Base-by-base conservation (phyloP, 35 echinoderm and acorn worm genomes). In the Ophiothrix spiculata region DNA sequence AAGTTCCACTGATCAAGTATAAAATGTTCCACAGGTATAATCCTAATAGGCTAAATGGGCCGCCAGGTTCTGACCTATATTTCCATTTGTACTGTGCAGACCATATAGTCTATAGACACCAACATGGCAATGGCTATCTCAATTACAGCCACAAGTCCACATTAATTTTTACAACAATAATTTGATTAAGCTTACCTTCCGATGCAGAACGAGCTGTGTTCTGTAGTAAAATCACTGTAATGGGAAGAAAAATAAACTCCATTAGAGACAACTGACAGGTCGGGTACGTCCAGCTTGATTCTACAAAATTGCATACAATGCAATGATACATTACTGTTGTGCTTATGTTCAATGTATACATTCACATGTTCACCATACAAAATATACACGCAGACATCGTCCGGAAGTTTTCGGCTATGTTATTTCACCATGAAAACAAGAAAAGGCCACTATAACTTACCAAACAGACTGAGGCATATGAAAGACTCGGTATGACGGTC, bases 401-500 rank as follows among this genome's bases (percentile, higher is more conserved):
- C 10, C 25, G 10, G 10, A n/a, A n/a, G 25, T 10, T 69, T 69
- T 69, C 25, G 60, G 60, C 60, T 28, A n/a, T 15, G 29, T 69
- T 25, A 15, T 69, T 69, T 10, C 25, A 25, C 3, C 25, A 12
- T 15, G 29, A 86, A 86, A 46, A 77, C 1, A 13, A 25, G 33
- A 0, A n/a, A 75, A 89, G 81, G 64, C 1, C 25, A 17, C 21
- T 32, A 39, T 32, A 36, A 93, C 94, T 97, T 79, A 97, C 94
- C 94, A 86, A 97, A 82, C 80, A 97, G 80, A 93, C 94, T 89
- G 80, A 97, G 76, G 91, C 91, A 97, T 90, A 97, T 82, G 83
- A 97, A 97, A 93, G 81, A 97, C 79, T 97, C 87, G 80, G 94
- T 87, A 87, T 90, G 90, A 78, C 90, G 94, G 92, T 97, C 94